These are phyloP conservation scores for Salvelinus sp. DNA, from an alignment of 2,113 vertebrate species.

Conservation along the genomic window DNA sequence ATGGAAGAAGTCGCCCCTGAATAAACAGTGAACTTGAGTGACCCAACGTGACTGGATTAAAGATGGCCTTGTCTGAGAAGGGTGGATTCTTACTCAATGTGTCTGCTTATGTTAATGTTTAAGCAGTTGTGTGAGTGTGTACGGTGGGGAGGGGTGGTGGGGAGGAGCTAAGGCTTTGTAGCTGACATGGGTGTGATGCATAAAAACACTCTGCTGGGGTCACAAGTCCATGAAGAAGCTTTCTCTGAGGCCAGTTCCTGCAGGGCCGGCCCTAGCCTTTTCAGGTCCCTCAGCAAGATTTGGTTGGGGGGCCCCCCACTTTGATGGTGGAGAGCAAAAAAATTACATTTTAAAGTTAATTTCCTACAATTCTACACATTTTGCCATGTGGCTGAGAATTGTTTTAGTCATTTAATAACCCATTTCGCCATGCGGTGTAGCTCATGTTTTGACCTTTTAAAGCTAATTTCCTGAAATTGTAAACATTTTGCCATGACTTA, in stretches of 20 bases:
- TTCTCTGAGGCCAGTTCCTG: slow-evolving; percentile 15
- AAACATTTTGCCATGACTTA: no score
- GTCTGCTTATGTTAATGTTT: slow-evolving; percentile 63
- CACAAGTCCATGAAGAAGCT: slow-evolving; percentile 41
- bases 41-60: slow-evolving; percentile 27
- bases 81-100: slow-evolving; percentile 59
- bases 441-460: no score
- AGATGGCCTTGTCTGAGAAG: slow-evolving; percentile 42
- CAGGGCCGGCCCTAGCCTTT: no score
- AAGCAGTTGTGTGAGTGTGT: slow-evolving; percentile 26
- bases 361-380: no score
- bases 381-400: no score
- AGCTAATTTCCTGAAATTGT: no score
- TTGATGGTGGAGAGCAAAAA: no score
- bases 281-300: no score
- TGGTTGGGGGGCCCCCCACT: no score
- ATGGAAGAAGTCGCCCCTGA: slow-evolving; percentile 15
- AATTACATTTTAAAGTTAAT: no score
- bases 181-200: slow-evolving; percentile 22
- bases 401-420: no score
- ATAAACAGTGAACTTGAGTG: slow-evolving; percentile 10
- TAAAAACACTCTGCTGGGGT: slow-evolving; percentile 21
- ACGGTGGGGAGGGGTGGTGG: background rate
- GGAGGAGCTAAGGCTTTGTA: slow-evolving; percentile 8
- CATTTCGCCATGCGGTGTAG: no score